Percentiles rank a stretch among this genome's conserved stretches.
Evolutionary conservation across 1,140 invertebrate species (phyloP).

Genomic region (Lepidostoma basale): DNA sequence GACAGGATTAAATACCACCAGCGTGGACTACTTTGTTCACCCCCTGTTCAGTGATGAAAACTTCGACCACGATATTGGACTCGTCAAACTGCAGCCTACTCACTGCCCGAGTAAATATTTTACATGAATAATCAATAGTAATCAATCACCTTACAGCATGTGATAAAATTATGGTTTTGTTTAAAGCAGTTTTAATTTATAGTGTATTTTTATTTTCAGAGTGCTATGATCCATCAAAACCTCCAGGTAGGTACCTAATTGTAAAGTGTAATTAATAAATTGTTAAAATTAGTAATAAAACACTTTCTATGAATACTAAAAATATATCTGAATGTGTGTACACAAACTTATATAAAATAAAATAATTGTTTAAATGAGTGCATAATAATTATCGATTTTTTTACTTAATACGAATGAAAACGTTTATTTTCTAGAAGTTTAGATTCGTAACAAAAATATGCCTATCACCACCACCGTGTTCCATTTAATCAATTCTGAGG

Average conservation of each 20-base stretch:
- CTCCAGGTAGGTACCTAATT: neutral
- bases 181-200: neutral
- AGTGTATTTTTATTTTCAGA: neutral
- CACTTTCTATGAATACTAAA: too few species aligned
- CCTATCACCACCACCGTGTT: neutral
- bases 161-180: too few species aligned
- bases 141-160: too few species aligned
- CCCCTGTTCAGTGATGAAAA: neutral
- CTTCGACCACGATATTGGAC: neutral
- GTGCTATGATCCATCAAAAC: neutral
- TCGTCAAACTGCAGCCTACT: neutral
- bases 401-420: too few species aligned
- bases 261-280: neutral
- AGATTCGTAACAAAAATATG: neutral
- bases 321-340: too few species aligned
- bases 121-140: too few species aligned
- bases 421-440: too few species aligned
- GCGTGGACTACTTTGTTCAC: neutral
- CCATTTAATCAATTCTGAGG: too few species aligned
- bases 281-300: neutral
- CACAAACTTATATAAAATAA: too few species aligned
- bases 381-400: neutral
- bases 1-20: neutral
- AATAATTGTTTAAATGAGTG: too few species aligned
- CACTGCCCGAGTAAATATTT: neutral